Percentiles rank a stretch among this genome's conserved stretches.
Conservation (phyloP, 2,888 invertebrate species). For the Shargacucullia verbasci region DNA sequence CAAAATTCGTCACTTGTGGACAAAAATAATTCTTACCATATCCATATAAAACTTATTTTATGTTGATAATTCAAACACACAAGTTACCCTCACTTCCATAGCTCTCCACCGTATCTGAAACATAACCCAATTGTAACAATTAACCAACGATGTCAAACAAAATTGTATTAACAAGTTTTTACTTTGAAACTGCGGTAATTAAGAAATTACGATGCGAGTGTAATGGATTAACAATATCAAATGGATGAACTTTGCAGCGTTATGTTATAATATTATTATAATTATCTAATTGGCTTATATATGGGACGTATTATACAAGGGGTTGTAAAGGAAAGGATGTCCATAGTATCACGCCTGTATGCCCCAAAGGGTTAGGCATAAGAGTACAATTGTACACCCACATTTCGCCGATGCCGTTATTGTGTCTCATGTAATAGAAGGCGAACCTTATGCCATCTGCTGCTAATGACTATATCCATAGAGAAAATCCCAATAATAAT, state of each 20-base stretch:
- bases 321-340: too few relatives aligned
- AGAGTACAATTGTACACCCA: too few relatives aligned
- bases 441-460: too few relatives aligned
- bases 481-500: too few relatives aligned
- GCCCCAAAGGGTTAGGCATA: too few relatives aligned
- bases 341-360: too few relatives aligned
- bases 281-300: slow-evolving; percentile 3
- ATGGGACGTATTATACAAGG: too few relatives aligned
- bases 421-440: too few relatives aligned
- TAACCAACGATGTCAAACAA: slow-evolving; percentile 6
- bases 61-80: background rate
- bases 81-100: background rate
- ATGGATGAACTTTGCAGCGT: slow-evolving; percentile 18
- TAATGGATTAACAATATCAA: slow-evolving; percentile 35
- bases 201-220: slow-evolving; percentile 21
- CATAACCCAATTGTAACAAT: slow-evolving; percentile 17
- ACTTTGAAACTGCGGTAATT: slow-evolving; percentile 19
- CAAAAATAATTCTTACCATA: too few relatives aligned
- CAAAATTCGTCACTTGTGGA: too few relatives aligned
- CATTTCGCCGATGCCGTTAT: too few relatives aligned
- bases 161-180: slow-evolving; percentile 45
- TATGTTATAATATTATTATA: background rate
- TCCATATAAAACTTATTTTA: background rate
- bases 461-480: too few relatives aligned
- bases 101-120: background rate